phyloP scores from a whole-genome alignment of 2,888 invertebrate genomes.

The Argyresthia goedartella region DNA sequence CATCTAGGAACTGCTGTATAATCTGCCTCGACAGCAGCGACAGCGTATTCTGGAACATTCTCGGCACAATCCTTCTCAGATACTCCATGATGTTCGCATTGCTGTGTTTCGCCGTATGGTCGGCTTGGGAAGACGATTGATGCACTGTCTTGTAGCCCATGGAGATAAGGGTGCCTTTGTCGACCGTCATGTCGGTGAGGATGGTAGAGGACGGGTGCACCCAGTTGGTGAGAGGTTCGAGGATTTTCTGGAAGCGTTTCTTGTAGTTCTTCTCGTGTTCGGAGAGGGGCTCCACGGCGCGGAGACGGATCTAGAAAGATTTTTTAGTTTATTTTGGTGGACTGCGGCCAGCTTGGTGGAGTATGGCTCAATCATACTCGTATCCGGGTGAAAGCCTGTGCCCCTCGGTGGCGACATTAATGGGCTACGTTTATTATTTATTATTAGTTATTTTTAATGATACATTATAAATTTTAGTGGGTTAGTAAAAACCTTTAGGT shows the following conservation, averaged over 20 bases:
- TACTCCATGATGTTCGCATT: slow-evolving; percentile 90
- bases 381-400: too few relatives aligned
- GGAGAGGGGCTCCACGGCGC: slow-evolving; percentile 85
- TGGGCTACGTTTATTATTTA: too few relatives aligned
- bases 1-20: slow-evolving; percentile 92
- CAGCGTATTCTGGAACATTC: slow-evolving; percentile 92
- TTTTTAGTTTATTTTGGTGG: too few relatives aligned
- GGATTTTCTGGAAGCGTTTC: slow-evolving; percentile 84
- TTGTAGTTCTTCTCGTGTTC: slow-evolving; percentile 85
- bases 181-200: slow-evolving; percentile 86
- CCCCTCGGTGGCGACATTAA: too few relatives aligned
- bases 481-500: too few relatives aligned
- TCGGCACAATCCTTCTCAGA: slow-evolving; percentile 84
- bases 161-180: slow-evolving; percentile 77
- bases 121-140: slow-evolving; percentile 69
- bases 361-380: too few relatives aligned
- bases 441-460: too few relatives aligned
- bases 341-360: too few relatives aligned
- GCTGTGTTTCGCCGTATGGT: slow-evolving; percentile 65
- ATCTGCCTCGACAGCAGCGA: slow-evolving; percentile 85
- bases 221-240: slow-evolving; percentile 84
- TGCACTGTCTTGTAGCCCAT: slow-evolving; percentile 86
- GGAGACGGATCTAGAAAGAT: slow-evolving; percentile 73
- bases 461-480: too few relatives aligned
- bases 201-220: slow-evolving; percentile 83